Evolutionary conservation across 2,113 vertebrate genomes (phyloP).

Genomic region (Columba janthina): DNA sequence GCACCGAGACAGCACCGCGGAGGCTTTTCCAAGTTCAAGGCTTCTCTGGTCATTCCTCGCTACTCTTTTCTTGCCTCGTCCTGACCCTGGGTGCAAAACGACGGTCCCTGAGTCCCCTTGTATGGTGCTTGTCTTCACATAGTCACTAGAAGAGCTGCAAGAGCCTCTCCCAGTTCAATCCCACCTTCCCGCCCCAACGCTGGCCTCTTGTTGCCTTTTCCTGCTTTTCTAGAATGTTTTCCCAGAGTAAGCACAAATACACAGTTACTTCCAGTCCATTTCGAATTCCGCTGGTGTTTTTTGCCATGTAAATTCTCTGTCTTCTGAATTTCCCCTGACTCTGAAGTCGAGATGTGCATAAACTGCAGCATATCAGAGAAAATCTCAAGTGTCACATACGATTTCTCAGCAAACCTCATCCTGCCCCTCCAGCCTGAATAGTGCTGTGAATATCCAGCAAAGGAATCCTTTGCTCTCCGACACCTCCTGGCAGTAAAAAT

Average conservation of each 20-base stretch:
- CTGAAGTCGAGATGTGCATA: background rate
- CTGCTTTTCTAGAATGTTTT: background rate
- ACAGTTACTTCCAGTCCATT: background rate
- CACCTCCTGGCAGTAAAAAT: background rate
- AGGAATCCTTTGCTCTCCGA: background rate
- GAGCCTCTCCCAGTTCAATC: background rate
- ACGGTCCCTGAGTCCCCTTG: accelerated
- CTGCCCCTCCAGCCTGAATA: background rate
- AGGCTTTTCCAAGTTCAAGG: background rate
- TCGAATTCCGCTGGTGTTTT: background rate
- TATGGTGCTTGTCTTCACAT: background rate
- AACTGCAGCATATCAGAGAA: background rate
- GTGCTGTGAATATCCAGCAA: background rate
- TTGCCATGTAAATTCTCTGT: background rate
- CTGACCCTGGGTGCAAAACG: background rate
- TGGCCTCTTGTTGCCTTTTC: background rate
- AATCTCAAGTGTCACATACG: background rate
- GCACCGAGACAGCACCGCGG: accelerated
- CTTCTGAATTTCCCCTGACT: background rate
- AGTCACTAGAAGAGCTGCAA: background rate
- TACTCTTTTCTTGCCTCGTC: background rate
- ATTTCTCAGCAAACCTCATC: background rate
- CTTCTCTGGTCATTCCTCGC: accelerated
- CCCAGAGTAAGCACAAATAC: background rate
- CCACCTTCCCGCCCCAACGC: background rate